Conservation (phyloP, 2,888 invertebrate genomes). For the Acrobasis suavella region DNA sequence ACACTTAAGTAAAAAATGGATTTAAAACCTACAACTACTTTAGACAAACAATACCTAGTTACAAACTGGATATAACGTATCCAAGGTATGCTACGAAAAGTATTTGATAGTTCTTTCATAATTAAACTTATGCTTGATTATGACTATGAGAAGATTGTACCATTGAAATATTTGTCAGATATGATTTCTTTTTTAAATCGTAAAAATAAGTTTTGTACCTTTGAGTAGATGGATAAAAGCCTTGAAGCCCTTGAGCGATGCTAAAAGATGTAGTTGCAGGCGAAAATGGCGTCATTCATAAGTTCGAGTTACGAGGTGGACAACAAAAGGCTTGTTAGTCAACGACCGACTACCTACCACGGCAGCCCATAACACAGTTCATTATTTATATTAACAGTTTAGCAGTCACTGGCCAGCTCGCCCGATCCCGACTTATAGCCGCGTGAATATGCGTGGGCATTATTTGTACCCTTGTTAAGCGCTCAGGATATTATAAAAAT, state of each 20-base stretch:
- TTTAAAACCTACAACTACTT: too few species aligned
- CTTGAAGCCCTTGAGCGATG: slow-evolving; percentile 33
- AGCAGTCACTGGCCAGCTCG: slow-evolving; percentile 75
- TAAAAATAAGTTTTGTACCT: too few species aligned
- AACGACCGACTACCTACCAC: slow-evolving; percentile 72
- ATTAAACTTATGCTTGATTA: too few species aligned
- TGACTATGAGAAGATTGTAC: too few species aligned
- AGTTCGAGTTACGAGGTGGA: slow-evolving; percentile 48
- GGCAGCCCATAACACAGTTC: slow-evolving; percentile 77
- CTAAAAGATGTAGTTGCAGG: slow-evolving; percentile 38
- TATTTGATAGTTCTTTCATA: too few species aligned
- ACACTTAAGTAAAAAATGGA: too few species aligned
- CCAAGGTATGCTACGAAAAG: too few species aligned
- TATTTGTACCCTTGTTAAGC: slow-evolving; percentile 81
- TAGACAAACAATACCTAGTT: too few species aligned
- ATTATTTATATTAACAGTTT: slow-evolving; percentile 83
- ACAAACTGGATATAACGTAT: too few species aligned
- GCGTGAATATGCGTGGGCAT: slow-evolving; percentile 82
- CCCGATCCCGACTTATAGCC: slow-evolving; percentile 74
- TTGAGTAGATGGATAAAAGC: too few species aligned
- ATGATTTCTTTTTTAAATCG: background rate
- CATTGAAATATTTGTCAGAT: background rate
- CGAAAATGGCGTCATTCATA: slow-evolving; percentile 41
- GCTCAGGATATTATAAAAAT: slow-evolving; percentile 82
- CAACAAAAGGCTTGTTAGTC: slow-evolving; percentile 76